Conservation (phyloP, 2,797 vertebrate species). For the Notamacropus eugenii region DNA sequence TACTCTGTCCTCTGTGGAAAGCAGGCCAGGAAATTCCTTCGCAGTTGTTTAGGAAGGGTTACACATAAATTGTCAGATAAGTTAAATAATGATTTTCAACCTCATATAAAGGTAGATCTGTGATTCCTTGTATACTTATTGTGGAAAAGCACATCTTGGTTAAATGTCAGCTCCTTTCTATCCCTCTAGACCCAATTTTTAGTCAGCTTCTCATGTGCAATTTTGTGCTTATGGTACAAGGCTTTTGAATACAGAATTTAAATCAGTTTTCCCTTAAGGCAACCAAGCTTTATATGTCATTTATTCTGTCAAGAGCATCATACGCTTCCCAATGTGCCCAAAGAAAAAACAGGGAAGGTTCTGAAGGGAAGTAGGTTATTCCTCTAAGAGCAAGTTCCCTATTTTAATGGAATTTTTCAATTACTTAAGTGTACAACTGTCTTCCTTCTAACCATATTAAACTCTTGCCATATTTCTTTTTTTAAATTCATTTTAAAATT, state of each 20-base stretch:
- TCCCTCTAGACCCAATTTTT: neutral
- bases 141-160: neutral
- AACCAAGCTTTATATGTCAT: neutral
- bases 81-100: neutral
- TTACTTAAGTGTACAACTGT: neutral
- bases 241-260: slow-evolving; percentile 17
- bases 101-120: neutral
- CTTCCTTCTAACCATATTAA: neutral
- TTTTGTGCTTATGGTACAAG: neutral
- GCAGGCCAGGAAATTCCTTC: neutral
- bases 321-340: neutral
- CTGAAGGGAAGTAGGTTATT: neutral
- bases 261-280: neutral
- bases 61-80: neutral
- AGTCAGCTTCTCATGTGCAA: neutral
- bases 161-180: neutral
- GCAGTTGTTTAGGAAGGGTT: neutral
- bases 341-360: neutral
- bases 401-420: neutral
- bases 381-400: neutral
- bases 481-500: neutral
- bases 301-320: neutral
- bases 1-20: neutral
- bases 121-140: neutral
- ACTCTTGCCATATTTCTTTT: neutral